phyloP scores from a whole-genome alignment of 1,140 invertebrate genomes.

The Drosophila novamexicana region DNA sequence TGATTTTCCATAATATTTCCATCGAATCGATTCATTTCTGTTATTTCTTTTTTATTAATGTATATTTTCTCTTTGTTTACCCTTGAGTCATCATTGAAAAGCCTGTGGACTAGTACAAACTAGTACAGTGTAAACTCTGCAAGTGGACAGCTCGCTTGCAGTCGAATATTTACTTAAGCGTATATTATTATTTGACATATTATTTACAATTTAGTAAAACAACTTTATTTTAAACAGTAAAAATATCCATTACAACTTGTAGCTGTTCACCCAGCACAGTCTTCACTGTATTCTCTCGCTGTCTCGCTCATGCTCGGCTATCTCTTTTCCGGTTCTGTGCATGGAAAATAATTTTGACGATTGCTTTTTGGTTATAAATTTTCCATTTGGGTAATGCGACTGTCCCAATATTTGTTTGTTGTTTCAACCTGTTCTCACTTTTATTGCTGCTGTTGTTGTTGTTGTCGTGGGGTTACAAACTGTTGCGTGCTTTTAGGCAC shows the following conservation, averaged over 20 bases:
- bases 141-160: too few relatives aligned
- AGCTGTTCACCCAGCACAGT: too few relatives aligned
- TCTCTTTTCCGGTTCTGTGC: background rate
- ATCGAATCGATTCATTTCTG: constrained; percentile 49
- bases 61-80: constrained; percentile 29
- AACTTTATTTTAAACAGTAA: too few relatives aligned
- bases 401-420: constrained; percentile 14
- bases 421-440: constrained; percentile 12
- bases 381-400: constrained; percentile 24
- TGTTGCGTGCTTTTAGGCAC: constrained; percentile 55
- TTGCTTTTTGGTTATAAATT: constrained; percentile 1
- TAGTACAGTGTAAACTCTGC: too few relatives aligned
- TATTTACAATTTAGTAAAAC: too few relatives aligned
- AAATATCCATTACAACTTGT: too few relatives aligned
- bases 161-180: too few relatives aligned
- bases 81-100: constrained; percentile 46
- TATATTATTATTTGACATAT: too few relatives aligned
- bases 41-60: constrained; percentile 30
- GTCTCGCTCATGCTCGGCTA: background rate
- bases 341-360: background rate
- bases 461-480: constrained; percentile 27
- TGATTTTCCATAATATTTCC: constrained; percentile 59
- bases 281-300: background rate
- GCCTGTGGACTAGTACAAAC: background rate
- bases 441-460: constrained; percentile 13